Evolutionary conservation across 1,140 invertebrate species (phyloP), one percentile per base, ranked within the genome.

Genomic region (Olivierus martensii): DNA sequence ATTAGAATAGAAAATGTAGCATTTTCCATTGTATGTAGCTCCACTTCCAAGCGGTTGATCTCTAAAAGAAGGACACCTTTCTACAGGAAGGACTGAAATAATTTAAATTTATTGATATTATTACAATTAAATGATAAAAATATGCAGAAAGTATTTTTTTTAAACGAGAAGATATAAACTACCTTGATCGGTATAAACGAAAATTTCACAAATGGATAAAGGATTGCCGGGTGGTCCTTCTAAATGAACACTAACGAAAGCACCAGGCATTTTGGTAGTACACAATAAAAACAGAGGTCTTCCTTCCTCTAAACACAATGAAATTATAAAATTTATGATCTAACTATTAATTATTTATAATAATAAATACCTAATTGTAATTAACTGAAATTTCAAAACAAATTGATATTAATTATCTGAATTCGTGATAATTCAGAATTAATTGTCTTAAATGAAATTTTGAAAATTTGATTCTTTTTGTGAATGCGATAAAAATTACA

Each of bases 1-100:
- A 35, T 85, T 73, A 63, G 88, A 87, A 69, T 93, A 91, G 71
- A 94, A 94, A 55, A 91, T 87, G 66, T 94, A 94, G 67, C 90
- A 94, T 71, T 93, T 92, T 47, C 89, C 89, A 63, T 93, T 93
- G 69, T 94, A 95, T 0, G 89, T 93, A 2, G 89, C 87, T 0
- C 86, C 84, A 28, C 84, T 86, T 12, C 89, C 89, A 1, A 87
- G 86, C 0, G 87, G 86, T 65, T 92, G 87, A 64, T 93, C 87
- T 36, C 88, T 68, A 68, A 92, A 92, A 58, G 89, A 84, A 1
- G 89, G 89, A 68, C 89, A 94, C 51, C 88, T 75, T 68, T 93
- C 89, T 52, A 93, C 90, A 0, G 89, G 89, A 53, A 93, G 65
- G 1, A 89, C 90, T 80, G 59, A 14, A 44, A 41, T 14, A 43